phyloP scores from a whole-genome alignment of 2,113 vertebrate species.

The Maccullochella peelii region DNA sequence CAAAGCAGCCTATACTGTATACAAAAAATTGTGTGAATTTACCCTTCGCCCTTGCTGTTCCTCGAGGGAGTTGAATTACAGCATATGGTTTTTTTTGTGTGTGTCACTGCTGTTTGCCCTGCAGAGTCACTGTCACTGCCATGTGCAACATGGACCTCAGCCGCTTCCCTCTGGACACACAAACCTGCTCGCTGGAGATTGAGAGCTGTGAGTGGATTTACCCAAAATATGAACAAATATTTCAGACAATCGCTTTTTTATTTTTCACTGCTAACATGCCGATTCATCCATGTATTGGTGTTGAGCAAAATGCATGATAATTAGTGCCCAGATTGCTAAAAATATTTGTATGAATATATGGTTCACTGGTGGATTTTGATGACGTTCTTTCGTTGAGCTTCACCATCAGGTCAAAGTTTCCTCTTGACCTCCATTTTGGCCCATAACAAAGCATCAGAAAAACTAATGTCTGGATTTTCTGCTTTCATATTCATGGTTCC shows the following conservation, averaged over 20 bases:
- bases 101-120: constrained; percentile 53
- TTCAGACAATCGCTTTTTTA: not conserved
- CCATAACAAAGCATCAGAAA: not conserved
- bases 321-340: not conserved
- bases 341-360: not conserved
- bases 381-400: not conserved
- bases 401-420: not conserved
- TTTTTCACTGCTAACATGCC: not conserved
- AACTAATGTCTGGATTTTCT: not conserved
- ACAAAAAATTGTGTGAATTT: not conserved
- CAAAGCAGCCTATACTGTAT: not conserved
- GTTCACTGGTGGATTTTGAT: not conserved
- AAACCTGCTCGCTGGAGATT: constrained; percentile 97
- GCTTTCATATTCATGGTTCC: too few relatives aligned
- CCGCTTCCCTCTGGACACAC: constrained; percentile 96
- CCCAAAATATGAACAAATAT: not conserved
- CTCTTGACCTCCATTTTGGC: not conserved
- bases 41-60: not conserved
- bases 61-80: not conserved
- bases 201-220: constrained; percentile 95
- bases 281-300: not conserved
- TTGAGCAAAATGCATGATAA: not conserved
- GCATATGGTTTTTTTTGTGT: not conserved
- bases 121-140: constrained; percentile 95
- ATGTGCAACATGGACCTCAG: constrained; percentile 99